Conservation (phyloP, 1,140 invertebrate species). For the Musca vetustissima region DNA sequence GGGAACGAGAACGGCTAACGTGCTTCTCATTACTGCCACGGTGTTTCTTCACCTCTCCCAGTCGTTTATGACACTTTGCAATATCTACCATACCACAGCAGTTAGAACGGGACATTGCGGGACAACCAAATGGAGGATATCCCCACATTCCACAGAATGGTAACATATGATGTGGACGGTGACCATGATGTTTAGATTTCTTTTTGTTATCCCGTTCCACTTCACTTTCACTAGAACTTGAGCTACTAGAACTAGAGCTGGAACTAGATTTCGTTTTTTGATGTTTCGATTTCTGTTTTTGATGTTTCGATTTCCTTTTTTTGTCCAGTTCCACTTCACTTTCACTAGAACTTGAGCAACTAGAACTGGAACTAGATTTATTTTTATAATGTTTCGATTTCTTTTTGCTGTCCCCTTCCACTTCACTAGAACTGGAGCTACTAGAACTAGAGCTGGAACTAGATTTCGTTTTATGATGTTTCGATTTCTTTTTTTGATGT, state of each 20-base stretch:
- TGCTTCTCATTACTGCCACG: neutral
- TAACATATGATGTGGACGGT: neutral
- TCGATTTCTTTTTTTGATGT: too few relatives aligned
- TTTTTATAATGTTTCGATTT: neutral
- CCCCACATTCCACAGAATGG: neutral
- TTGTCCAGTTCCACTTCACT: conserved; percentile 11
- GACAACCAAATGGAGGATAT: too few relatives aligned
- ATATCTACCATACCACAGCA: too few relatives aligned
- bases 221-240: conserved; percentile 27
- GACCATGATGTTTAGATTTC: neutral
- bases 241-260: conserved; percentile 27
- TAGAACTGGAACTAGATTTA: conserved; percentile 28
- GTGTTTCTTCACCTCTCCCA: neutral
- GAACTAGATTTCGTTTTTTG: too few relatives aligned
- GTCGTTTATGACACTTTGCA: neutral
- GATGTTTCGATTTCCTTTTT: neutral
- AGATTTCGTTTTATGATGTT: neutral
- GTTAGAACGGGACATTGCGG: too few relatives aligned
- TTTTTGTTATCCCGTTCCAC: neutral
- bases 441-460: conserved; percentile 29
- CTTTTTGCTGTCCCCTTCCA: neutral
- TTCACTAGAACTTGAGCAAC: conserved; percentile 24
- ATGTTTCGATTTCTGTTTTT: too few relatives aligned
- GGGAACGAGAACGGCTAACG: conserved; percentile 25
- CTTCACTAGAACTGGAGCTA: conserved; percentile 23